Evolutionary conservation across 2,888 invertebrate genomes (phyloP).

Genomic region (Agrochola litura): DNA sequence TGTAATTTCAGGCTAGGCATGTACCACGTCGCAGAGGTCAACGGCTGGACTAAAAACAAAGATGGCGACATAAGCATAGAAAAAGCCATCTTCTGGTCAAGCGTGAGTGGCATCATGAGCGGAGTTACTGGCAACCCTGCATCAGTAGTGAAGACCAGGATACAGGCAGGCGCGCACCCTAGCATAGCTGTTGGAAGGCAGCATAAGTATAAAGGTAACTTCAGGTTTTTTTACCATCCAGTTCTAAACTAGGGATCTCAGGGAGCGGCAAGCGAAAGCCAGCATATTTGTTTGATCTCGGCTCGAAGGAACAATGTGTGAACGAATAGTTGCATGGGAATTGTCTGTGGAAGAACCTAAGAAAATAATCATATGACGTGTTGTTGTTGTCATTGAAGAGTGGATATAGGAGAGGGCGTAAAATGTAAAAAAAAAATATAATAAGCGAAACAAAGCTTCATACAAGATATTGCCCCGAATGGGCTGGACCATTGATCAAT

Average conservation of each 20-base stretch:
- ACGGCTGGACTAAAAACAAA: constrained; percentile 87
- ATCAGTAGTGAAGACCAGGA: constrained; percentile 94
- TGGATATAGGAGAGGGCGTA: background rate
- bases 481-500: background rate
- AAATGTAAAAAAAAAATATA: background rate
- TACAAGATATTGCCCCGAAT: background rate
- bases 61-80: constrained; percentile 80
- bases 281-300: background rate
- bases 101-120: constrained; percentile 92
- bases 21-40: constrained; percentile 91
- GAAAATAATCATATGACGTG: background rate
- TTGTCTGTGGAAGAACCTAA: background rate
- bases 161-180: constrained; percentile 93
- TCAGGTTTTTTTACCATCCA: background rate
- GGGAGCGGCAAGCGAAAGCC: background rate
- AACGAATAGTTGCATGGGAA: too few species aligned
- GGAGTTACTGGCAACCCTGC: constrained; percentile 94
- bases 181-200: constrained; percentile 96
- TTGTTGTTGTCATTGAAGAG: background rate
- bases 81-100: constrained; percentile 83
- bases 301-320: background rate
- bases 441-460: background rate
- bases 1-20: constrained; percentile 89
- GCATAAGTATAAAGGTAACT: constrained; percentile 91
- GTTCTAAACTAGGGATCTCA: background rate